phyloP scores from a whole-genome alignment of 2,113 vertebrate species.

The Vireo altiloquus region DNA sequence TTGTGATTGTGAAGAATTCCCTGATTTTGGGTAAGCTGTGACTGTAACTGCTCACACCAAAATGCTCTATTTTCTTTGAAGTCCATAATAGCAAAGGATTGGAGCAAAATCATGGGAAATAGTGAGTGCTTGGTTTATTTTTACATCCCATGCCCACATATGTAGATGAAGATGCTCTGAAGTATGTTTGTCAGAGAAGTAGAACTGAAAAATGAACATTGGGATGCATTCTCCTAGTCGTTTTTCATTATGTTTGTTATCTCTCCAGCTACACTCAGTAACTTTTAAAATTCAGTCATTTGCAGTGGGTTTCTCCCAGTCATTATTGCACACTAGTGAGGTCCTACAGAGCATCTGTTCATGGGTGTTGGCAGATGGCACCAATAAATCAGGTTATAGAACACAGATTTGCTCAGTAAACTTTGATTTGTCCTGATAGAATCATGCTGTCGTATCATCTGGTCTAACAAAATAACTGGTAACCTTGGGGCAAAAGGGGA shows the following conservation, averaged over 20 bases:
- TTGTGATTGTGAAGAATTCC: background rate
- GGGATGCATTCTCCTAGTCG: background rate
- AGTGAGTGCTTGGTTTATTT: slow-evolving; percentile 2
- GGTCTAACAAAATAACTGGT: slow-evolving; percentile 22
- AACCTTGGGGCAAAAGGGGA: background rate
- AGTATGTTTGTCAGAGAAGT: background rate
- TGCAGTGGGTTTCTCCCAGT: slow-evolving; percentile 15
- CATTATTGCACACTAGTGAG: slow-evolving; percentile 32
- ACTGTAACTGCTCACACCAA: background rate
- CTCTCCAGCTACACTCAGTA: background rate
- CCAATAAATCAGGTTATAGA: slow-evolving; percentile 59
- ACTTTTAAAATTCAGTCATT: slow-evolving; percentile 12
- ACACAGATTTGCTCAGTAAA: slow-evolving; percentile 54
- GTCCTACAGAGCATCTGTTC: slow-evolving; percentile 52
- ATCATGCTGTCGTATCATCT: slow-evolving; percentile 45
- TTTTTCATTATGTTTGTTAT: background rate
- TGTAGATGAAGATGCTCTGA: background rate
- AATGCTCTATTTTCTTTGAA: background rate
- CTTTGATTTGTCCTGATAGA: slow-evolving; percentile 59
- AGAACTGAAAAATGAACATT: background rate
- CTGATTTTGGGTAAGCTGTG: background rate
- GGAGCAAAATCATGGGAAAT: background rate
- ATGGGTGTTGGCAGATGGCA: slow-evolving; percentile 54
- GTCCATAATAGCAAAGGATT: background rate
- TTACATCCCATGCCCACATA: background rate